phyloP scores from a whole-genome alignment of 2,113 vertebrate genomes.

The Puffinus mauretanicus region DNA sequence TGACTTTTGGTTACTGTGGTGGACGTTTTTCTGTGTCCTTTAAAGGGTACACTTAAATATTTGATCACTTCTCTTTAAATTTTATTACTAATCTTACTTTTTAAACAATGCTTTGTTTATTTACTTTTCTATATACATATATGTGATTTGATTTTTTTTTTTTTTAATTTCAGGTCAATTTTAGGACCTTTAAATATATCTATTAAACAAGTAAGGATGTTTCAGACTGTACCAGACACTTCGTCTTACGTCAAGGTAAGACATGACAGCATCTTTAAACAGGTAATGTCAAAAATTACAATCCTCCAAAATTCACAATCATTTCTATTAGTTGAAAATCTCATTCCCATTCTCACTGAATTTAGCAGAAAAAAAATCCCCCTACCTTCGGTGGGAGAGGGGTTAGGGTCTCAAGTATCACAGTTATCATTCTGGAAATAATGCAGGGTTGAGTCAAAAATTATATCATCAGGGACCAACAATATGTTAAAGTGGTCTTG shows the following conservation, averaged over 20 bases:
- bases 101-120: neutral
- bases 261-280: slow-evolving; percentile 81
- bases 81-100: neutral
- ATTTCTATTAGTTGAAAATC: neutral
- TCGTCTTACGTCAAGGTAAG: slow-evolving; percentile 99
- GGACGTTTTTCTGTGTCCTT: neutral
- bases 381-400: neutral
- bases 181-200: slow-evolving; percentile 29
- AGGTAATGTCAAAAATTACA: slow-evolving; percentile 80
- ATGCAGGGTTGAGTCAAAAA: neutral
- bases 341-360: neutral
- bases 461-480: neutral
- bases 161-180: slow-evolving; percentile 57
- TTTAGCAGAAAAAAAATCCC: neutral
- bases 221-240: slow-evolving; percentile 96
- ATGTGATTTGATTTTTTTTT: neutral
- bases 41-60: neutral
- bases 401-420: neutral
- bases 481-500: neutral
- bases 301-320: neutral
- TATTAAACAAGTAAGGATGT: slow-evolving; percentile 79
- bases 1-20: neutral
- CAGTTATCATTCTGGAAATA: neutral
- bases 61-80: neutral
- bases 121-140: neutral